A percentile compares a stretch with the other conserved stretches of the same genome.
These are phyloP conservation scores for Acronicta psi DNA, from an alignment of 2,888 invertebrate species.

Conservation along the genomic window DNA sequence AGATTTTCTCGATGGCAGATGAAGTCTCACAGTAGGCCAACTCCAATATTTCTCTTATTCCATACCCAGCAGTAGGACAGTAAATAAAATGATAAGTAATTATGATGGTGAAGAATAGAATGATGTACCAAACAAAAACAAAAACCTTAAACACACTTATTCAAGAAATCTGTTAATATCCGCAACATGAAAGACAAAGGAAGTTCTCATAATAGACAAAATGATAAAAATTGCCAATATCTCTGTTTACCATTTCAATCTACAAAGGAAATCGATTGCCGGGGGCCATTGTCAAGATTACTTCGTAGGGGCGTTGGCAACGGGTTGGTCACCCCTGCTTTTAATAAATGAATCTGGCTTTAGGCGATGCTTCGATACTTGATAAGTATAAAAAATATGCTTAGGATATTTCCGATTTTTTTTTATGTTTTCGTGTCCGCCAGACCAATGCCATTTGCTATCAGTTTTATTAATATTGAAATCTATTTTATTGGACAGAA, in stretches of 20 bases:
- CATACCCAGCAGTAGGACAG: no score
- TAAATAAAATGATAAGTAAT: no score
- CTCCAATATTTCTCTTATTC: no score
- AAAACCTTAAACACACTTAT: no score
- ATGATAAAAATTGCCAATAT: conserved; percentile 74
- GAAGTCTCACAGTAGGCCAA: no score
- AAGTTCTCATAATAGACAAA: conserved; percentile 54
- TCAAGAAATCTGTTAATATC: conserved; percentile 31
- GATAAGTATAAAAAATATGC: conserved; percentile 17
- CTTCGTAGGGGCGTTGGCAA: conserved; percentile 59
- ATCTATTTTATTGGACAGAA: no score
- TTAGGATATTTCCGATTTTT: conserved; percentile 14
- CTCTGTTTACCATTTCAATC: conserved; percentile 85
- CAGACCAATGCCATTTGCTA: no score
- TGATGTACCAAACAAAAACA: no score
- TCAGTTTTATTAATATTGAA: no score
- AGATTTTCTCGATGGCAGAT: no score
- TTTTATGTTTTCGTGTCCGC: not conserved
- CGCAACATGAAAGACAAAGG: conserved; percentile 40
- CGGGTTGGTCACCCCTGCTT: conserved; percentile 66
- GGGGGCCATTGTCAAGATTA: conserved; percentile 74
- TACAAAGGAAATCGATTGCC: conserved; percentile 81
- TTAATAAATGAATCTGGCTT: conserved; percentile 74
- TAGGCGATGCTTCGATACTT: conserved; percentile 49
- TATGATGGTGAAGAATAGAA: no score